phyloP scores from a whole-genome alignment of 2,888 invertebrate species.

The Barypeithes pellucidus region DNA sequence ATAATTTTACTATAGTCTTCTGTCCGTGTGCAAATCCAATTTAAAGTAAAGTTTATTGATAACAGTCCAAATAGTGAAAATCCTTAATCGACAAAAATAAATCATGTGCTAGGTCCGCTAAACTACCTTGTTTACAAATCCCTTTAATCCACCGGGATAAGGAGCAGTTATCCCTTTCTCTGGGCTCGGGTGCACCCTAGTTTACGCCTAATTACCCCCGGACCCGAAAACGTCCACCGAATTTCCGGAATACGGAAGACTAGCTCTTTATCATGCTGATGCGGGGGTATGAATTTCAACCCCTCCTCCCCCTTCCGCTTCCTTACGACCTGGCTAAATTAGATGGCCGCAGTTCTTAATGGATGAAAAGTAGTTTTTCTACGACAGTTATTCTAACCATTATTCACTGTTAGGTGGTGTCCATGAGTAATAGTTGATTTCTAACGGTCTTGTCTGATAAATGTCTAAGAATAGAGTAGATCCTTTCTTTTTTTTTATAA shows the following conservation, averaged over 20 bases:
- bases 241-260: slow-evolving; percentile 46
- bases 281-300: slow-evolving; percentile 31
- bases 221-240: slow-evolving; percentile 49
- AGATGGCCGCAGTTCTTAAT: too few relatives aligned
- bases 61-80: slow-evolving; percentile 7
- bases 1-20: too few relatives aligned
- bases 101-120: slow-evolving; percentile 29
- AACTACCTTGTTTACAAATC: slow-evolving; percentile 51
- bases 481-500: too few relatives aligned
- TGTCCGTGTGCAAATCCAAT: too few relatives aligned
- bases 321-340: slow-evolving; percentile 34
- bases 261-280: slow-evolving; percentile 50
- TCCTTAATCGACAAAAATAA: slow-evolving; percentile 29
- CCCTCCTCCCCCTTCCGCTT: slow-evolving; percentile 6
- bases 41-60: background rate
- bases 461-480: too few relatives aligned
- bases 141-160: slow-evolving; percentile 48
- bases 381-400: too few relatives aligned
- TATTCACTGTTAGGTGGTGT: too few relatives aligned
- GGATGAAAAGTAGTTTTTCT: too few relatives aligned
- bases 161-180: slow-evolving; percentile 47
- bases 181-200: slow-evolving; percentile 41
- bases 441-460: too few relatives aligned
- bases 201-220: slow-evolving; percentile 52
- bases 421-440: too few relatives aligned